Evolutionary conservation across 2,888 invertebrate species (phyloP).

Genomic region (Blastobasis lacticolella): DNA sequence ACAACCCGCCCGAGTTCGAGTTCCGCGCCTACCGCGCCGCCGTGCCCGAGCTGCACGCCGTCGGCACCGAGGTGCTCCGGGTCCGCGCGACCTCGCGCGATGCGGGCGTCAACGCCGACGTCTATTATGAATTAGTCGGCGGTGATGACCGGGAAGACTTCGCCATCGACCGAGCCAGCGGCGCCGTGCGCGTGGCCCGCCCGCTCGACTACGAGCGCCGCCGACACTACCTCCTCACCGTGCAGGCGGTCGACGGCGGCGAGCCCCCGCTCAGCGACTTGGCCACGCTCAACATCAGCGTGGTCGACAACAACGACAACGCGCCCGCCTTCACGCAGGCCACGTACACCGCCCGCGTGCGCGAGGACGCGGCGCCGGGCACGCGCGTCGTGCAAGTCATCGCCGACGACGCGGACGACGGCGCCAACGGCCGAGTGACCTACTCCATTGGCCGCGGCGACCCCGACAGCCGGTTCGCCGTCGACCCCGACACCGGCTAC

Average conservation of each 20-base stretch:
- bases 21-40: conserved; percentile 84
- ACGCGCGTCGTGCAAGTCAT: conserved; percentile 83
- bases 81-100: conserved; percentile 95
- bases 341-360: conserved; percentile 82
- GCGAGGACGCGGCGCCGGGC: conserved; percentile 85
- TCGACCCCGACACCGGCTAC: conserved; percentile 85
- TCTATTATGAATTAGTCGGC: conserved; percentile 88
- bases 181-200: conserved; percentile 83
- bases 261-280: conserved; percentile 91
- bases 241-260: conserved; percentile 93
- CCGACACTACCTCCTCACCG: conserved; percentile 88
- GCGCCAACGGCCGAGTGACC: conserved; percentile 83
- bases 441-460: conserved; percentile 85
- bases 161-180: conserved; percentile 81
- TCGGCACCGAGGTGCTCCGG: conserved; percentile 86
- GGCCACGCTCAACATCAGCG: conserved; percentile 88
- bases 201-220: conserved; percentile 91
- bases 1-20: conserved; percentile 96
- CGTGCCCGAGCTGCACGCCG: conserved; percentile 84
- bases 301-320: conserved; percentile 92
- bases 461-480: conserved; percentile 81
- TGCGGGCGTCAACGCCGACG: conserved; percentile 93
- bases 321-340: conserved; percentile 85
- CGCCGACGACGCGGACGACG: conserved; percentile 90
- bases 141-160: conserved; percentile 94